A percentile compares a stretch with the other conserved stretches of the same genome.
Evolutionary conservation across 2,797 vertebrate genomes (phyloP).

Genomic region (Microtus agrestis): DNA sequence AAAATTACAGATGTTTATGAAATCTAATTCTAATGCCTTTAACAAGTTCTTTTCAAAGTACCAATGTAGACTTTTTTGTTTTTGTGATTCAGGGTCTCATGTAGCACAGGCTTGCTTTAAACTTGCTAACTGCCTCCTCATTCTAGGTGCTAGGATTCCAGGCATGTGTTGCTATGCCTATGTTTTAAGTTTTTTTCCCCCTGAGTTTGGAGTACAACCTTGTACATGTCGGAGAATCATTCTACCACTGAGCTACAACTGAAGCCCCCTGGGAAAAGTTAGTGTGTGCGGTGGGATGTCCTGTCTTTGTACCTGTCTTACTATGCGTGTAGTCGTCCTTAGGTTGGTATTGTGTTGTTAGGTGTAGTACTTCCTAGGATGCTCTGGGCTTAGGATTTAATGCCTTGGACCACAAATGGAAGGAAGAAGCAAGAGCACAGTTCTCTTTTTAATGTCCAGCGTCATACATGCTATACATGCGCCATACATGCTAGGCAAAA

Average conservation of each 20-base stretch:
- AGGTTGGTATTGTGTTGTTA: background rate
- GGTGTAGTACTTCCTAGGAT: background rate
- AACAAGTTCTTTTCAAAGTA: slow-evolving; percentile 3
- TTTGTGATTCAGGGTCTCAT: background rate
- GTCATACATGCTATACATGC: background rate
- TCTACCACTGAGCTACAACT: background rate
- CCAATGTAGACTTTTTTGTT: background rate
- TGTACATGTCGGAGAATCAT: background rate
- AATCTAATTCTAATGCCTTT: background rate
- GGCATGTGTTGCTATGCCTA: background rate
- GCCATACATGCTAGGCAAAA: background rate
- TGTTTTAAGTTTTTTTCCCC: background rate
- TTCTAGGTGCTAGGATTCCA: background rate
- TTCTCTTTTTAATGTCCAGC: background rate
- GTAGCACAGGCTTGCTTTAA: background rate
- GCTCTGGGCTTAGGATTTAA: background rate
- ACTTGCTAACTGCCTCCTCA: background rate
- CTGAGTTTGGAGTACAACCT: background rate
- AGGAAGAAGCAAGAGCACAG: background rate
- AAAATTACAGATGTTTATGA: slow-evolving; percentile 31
- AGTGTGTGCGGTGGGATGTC: background rate
- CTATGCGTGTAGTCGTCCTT: background rate
- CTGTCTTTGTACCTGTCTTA: background rate
- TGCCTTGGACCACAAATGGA: background rate
- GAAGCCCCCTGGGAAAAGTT: background rate